phyloP scores from a whole-genome alignment of 2,797 vertebrate species.

The Lacerta viridis region DNA sequence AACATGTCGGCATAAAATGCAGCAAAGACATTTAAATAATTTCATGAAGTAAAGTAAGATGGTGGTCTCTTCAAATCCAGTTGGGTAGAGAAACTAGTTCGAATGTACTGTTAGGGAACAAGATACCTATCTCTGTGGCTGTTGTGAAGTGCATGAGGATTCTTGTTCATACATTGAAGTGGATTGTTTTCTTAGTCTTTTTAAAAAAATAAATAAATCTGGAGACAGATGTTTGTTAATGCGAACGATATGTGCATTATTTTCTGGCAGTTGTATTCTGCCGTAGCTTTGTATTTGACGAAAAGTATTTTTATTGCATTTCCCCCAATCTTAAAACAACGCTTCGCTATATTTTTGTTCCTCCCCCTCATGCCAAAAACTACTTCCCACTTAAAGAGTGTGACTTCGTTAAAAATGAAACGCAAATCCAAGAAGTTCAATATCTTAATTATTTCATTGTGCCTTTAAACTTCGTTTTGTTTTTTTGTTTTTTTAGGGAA shows the following conservation, averaged over 20 bases:
- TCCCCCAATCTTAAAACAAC: slow-evolving; percentile 27
- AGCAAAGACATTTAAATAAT: slow-evolving; percentile 2
- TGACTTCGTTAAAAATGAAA: slow-evolving; percentile 52
- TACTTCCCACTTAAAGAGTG: neutral
- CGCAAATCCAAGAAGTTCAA: neutral
- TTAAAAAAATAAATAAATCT: slow-evolving; percentile 36
- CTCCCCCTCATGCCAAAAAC: slow-evolving; percentile 13
- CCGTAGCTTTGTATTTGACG: slow-evolving; percentile 61
- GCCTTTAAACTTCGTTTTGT: slow-evolving; percentile 63
- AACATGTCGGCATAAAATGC: no score
- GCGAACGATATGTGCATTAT: slow-evolving; percentile 30
- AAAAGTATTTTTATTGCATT: slow-evolving; percentile 39
- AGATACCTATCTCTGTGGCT: slow-evolving; percentile 21
- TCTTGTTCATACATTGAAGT: slow-evolving; percentile 37
- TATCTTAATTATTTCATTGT: slow-evolving; percentile 31
- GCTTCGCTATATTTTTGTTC: slow-evolving; percentile 46
- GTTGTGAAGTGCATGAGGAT: slow-evolving; percentile 3
- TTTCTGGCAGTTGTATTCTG: slow-evolving; percentile 69
- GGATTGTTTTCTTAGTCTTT: slow-evolving; percentile 38
- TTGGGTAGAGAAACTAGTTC: slow-evolving; percentile 35
- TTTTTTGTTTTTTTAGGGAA: neutral
- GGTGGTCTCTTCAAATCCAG: neutral
- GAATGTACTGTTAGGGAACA: neutral
- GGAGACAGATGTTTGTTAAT: slow-evolving; percentile 52
- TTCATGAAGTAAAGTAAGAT: neutral